phyloP scores from a whole-genome alignment of 2,113 vertebrate genomes.

The Lucifuga dentata region DNA sequence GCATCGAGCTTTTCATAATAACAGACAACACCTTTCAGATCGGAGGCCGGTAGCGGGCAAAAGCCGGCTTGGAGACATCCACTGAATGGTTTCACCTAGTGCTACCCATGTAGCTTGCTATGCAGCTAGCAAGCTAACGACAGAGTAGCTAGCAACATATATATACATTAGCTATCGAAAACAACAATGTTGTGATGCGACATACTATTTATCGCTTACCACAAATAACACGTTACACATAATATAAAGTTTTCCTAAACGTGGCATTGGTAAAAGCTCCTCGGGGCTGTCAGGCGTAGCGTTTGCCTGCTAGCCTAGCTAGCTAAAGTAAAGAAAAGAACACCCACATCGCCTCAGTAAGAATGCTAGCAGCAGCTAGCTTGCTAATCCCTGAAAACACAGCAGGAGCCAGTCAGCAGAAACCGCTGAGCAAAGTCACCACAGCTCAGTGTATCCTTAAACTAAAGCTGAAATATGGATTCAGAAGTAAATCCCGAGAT shows the following conservation, averaged over 20 bases:
- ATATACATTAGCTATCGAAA: constrained; percentile 27
- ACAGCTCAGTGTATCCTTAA: neutral
- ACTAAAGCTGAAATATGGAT: neutral
- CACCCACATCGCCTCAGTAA: constrained; percentile 73
- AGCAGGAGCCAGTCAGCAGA: constrained; percentile 51
- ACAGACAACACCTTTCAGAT: neutral
- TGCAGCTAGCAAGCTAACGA: constrained; percentile 23
- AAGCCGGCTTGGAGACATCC: constrained; percentile 13
- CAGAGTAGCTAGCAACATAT: constrained; percentile 18
- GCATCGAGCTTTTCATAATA: constrained; percentile 5
- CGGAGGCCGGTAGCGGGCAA: neutral
- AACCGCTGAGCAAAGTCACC: constrained; percentile 48
- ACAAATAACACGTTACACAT: neutral
- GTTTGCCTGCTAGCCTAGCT: constrained; percentile 15
- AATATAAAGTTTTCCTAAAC: neutral
- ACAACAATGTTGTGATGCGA: constrained; percentile 28
- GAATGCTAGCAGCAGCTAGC: constrained; percentile 61
- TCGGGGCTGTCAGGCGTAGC: too few relatives aligned
- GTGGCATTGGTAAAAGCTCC: neutral
- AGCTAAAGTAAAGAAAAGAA: constrained; percentile 70
- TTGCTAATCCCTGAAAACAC: constrained; percentile 77
- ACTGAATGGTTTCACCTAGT: constrained; percentile 9
- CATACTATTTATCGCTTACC: neutral
- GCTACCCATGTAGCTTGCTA: constrained; percentile 11
- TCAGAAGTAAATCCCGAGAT: accelerated